phyloP scores from a whole-genome alignment of 2,888 invertebrate species.

The Linnaemya tessellans region DNA sequence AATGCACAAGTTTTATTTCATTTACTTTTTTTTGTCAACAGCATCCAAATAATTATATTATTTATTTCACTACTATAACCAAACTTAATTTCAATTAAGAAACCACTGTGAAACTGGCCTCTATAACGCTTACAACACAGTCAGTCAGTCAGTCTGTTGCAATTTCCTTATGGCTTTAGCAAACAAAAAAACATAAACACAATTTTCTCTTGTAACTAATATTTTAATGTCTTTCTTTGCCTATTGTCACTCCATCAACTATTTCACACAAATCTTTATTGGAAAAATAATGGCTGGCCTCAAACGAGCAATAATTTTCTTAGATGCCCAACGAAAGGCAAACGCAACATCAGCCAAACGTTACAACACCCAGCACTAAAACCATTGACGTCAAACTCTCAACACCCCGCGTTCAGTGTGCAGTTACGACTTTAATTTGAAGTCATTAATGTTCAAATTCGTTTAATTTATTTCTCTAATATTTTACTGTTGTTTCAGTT shows the following conservation, averaged over 20 bases:
- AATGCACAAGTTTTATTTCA: no score
- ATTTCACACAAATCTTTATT: constrained; percentile 26
- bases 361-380: background rate
- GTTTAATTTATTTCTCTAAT: constrained; percentile 42
- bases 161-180: background rate
- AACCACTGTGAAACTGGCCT: background rate
- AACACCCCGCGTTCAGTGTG: constrained; percentile 28
- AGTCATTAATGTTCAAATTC: constrained; percentile 48
- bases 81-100: background rate
- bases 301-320: constrained; percentile 4
- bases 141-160: no score
- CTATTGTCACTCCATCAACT: constrained; percentile 28
- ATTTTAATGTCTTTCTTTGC: background rate
- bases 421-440: constrained; percentile 30
- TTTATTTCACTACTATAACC: background rate
- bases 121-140: background rate
- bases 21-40: no score
- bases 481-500: constrained; percentile 18
- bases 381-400: background rate
- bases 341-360: constrained; percentile 13
- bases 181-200: background rate
- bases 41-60: background rate
- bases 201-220: constrained; percentile 21
- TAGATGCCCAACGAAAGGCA: constrained; percentile 9
- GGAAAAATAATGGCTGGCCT: constrained; percentile 6